A percentile compares a stretch with the other conserved stretches of the same genome.
Evolutionary conservation across 2,113 vertebrate genomes (phyloP).

Genomic region (Nycticorax nycticorax): DNA sequence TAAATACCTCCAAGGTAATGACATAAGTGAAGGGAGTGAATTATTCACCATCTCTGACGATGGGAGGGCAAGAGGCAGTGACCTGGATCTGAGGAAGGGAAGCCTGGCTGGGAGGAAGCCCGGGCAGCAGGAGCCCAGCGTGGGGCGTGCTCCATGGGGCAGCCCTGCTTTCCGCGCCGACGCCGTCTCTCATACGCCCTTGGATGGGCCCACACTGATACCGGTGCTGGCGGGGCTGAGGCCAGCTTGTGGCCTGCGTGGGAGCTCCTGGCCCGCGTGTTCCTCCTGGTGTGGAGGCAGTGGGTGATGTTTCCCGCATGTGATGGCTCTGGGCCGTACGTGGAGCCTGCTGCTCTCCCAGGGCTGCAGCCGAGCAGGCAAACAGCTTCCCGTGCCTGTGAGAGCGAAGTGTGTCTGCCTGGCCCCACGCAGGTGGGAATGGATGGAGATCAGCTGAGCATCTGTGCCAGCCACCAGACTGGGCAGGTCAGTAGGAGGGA

Average conservation of each 20-base stretch:
- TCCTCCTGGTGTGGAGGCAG: background rate
- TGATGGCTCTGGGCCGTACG: background rate
- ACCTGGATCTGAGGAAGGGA: slow-evolving; percentile 71
- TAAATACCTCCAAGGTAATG: slow-evolving; percentile 77
- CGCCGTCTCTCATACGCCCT: fast-evolving
- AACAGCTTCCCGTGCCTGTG: background rate
- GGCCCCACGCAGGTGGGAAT: fast-evolving
- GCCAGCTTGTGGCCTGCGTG: background rate
- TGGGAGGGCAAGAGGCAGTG: slow-evolving; percentile 70
- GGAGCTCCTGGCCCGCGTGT: background rate
- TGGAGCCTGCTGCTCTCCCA: background rate
- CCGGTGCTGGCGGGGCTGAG: background rate
- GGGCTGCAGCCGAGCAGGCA: background rate
- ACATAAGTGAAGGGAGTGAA: slow-evolving; percentile 72
- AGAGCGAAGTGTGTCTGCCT: fast-evolving
- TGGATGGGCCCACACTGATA: fast-evolving
- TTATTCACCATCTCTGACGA: slow-evolving; percentile 67
- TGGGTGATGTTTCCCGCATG: background rate
- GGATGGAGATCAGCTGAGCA: background rate
- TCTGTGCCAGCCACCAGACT: background rate
- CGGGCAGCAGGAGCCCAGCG: background rate
- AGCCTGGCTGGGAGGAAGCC: slow-evolving; percentile 2
- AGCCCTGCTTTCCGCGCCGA: background rate
- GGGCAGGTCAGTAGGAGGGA: background rate
- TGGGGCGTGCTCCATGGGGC: background rate